These are phyloP conservation scores for Platypus cylindrus DNA, from an alignment of 2,888 invertebrate genomes.

Conservation along the genomic window DNA sequence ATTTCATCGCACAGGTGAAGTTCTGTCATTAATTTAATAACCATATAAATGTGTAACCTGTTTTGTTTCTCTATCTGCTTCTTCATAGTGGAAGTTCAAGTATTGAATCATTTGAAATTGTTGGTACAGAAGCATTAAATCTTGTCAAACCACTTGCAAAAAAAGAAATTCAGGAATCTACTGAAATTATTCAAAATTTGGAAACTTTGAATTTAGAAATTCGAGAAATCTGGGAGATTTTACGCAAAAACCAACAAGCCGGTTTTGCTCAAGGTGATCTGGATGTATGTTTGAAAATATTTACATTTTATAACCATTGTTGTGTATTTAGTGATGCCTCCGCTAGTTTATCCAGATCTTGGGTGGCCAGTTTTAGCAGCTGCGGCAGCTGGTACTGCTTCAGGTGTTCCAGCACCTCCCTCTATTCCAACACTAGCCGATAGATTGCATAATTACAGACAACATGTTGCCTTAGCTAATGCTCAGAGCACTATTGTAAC, in stretches of 20 bases:
- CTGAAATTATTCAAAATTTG: conserved; percentile 55
- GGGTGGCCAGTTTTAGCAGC: conserved; percentile 39
- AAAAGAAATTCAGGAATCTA: conserved; percentile 47
- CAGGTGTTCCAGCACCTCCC: conserved; percentile 28
- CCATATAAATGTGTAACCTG: not conserved
- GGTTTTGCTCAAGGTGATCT: conserved; percentile 36
- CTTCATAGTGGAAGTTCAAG: conserved; percentile 40
- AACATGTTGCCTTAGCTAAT: conserved; percentile 39
- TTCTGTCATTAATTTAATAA: not conserved
- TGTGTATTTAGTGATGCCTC: conserved; percentile 27
- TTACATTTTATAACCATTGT: not conserved
- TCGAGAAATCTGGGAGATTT: conserved; percentile 54
- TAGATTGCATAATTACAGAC: conserved; percentile 42
- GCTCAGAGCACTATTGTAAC: conserved; percentile 36
- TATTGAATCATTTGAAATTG: conserved; percentile 56
- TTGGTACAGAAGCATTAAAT: conserved; percentile 38
- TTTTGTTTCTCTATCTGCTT: not conserved
- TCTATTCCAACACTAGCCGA: conserved; percentile 39
- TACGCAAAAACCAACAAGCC: conserved; percentile 45
- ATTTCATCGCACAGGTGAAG: conserved; percentile 44
- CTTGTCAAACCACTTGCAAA: conserved; percentile 20
- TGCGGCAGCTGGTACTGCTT: conserved; percentile 24
- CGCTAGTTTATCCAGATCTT: conserved; percentile 42
- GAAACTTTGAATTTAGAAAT: conserved; percentile 60
- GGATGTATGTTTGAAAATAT: not conserved